These are phyloP conservation scores for Criorhina ranunculi DNA, from an alignment of 2,888 invertebrate species.

Conservation along the genomic window DNA sequence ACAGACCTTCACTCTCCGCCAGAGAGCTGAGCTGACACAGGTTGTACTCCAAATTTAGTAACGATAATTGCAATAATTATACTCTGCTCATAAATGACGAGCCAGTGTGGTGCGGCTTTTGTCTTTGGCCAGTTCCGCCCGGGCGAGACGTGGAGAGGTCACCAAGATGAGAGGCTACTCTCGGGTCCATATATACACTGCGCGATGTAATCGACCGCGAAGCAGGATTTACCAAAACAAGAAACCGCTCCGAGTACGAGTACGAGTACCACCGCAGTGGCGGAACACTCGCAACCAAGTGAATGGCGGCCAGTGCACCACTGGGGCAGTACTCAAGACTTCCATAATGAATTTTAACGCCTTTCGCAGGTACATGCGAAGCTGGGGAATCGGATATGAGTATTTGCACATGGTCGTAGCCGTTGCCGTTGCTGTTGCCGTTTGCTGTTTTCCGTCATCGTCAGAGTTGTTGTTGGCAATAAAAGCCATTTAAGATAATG, in stretches of 20 bases:
- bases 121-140: constrained; percentile 69
- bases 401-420: constrained; percentile 67
- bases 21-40: constrained; percentile 46
- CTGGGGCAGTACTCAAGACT: constrained; percentile 64
- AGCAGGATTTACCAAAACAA: constrained; percentile 73
- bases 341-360: constrained; percentile 77
- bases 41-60: constrained; percentile 76
- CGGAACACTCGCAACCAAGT: constrained; percentile 57
- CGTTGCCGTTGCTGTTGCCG: constrained; percentile 18
- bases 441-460: constrained; percentile 72
- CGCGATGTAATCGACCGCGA: constrained; percentile 60
- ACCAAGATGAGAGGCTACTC: constrained; percentile 70
- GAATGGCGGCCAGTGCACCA: constrained; percentile 52
- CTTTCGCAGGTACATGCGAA: constrained; percentile 70
- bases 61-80: constrained; percentile 76
- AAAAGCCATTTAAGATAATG: constrained; percentile 76
- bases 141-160: constrained; percentile 67
- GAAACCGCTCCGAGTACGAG: constrained; percentile 57
- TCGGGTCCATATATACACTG: constrained; percentile 14
- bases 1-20: constrained; percentile 69
- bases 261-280: too few relatives aligned
- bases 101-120: constrained; percentile 38
- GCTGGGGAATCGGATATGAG: constrained; percentile 71
- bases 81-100: constrained; percentile 71
- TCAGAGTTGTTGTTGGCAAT: constrained; percentile 73